Base-by-base conservation (phyloP, 2,888 invertebrate species). In the Allacma fusca region DNA sequence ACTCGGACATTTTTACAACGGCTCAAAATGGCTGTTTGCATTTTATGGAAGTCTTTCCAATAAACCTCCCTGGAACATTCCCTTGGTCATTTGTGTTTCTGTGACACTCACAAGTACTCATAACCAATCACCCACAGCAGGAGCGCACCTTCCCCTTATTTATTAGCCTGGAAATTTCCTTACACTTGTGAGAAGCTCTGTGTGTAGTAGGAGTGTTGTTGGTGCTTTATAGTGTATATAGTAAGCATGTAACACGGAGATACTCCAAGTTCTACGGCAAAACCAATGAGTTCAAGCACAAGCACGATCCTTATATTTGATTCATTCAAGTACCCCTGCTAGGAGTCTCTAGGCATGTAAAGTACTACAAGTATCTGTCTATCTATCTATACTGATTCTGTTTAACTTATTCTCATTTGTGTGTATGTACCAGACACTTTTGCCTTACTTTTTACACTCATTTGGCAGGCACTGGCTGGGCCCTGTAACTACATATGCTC, bases 1-100 rank as follows among this genome's bases (percentile, higher is more conserved):
- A 73, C 57, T 21, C 65, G 34, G 77, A 77, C 77, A 73, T 77
- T 77, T 77, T 77, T 73, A 77, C 72, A 77, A 67, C 72, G 21
- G 67, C 57, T 28, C 44, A 64, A 57, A 77, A 65, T 75, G 57
- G 72, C 24, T 72, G 68, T 77, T 67, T 72, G 64, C 40, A 76
- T 73, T 71, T 67, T 70, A 72, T 75, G 69, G 68, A 67, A 70
- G 72, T 43, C 75, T 75, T 50, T 67, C 67, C 43, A 75, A 67
- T 67, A 75, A 67, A 43, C 75, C 67, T 43, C 75, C 75, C 67
- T 50, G 68, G 19, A 28, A 34, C 28, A 29, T 68, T 59, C 75
- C 68, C 67, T 68, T 28, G 67, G 67, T 75, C 67, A 75, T 68
- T 75, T 75, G 75, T 75, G 67, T 68, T 68, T 24, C 43, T 75